Base-by-base conservation (phyloP, 2,113 vertebrate species). In the Pelobates fuscus region DNA sequence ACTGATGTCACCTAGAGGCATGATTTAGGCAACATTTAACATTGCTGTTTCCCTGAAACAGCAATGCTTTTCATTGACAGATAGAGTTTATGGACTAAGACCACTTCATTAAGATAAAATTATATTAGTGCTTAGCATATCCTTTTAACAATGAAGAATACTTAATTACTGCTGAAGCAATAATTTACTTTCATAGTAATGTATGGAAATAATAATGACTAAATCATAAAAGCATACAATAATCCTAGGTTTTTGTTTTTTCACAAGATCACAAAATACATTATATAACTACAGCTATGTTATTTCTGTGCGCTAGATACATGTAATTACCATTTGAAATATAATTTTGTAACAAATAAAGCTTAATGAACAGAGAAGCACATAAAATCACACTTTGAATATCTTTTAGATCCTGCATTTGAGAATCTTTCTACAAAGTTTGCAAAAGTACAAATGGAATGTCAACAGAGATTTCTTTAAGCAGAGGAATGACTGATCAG, bases 371-470 rank as follows among this genome's bases (percentile, higher is more conserved):
- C 60, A 72, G 59, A 72, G 59, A 4, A 7, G 27, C n/a, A 63
- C 61, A 72, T 63, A 63, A 62, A 70, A 72, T 52, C 26, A 23
- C 37, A 63, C 61, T 37, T 24, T 41, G 20, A 67, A 75, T 58
- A 67, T 57, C 66, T 67, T 67, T 67, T 49, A 67, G 64, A 75
- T 75, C 52, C 37, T 59, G 57, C 54, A 75, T 49, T 75, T 67
- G 58, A 67, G 63, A 67, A 30, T 25, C 63, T 58, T 75, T 66
- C 54, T 29, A 75, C 52, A 59, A 75, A 75, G 72, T 75, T 75
- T 75, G 72, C 70, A 67, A 75, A 75, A 67, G 72, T 75, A 75
- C 72, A 75, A 75, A 75, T 75, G 63, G 54, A 67, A 75, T 75
- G 63, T 67, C 72, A 75, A 75, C 72, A 75, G 54, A 75, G 72